Base-by-base conservation (phyloP, 2,113 vertebrate genomes). In the Haemorhous mexicanus region DNA sequence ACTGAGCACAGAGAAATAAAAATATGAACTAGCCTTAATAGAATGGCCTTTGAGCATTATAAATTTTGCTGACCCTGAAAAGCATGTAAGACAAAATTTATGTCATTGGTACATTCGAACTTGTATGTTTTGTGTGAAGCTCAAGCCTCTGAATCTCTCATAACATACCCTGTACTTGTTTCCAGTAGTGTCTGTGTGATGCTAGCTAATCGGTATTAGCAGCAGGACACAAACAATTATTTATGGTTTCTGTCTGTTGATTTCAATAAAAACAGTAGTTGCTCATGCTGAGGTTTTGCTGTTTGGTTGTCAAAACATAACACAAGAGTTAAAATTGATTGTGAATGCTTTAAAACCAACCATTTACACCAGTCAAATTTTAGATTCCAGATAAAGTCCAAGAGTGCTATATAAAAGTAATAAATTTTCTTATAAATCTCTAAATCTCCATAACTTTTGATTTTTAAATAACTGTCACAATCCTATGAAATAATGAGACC, bases 191-290 rank as follows among this genome's bases (percentile, higher is more conserved):
- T 95, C 79, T 85, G 80, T 82, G 70, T 62, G 69, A 87, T 90
- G 43, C 9, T 66, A 86, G 56, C 17, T 95, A 96, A 96, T 89
- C 95, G 72, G 28, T 84, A 91, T 82, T 94, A 90, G 86, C 83
- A 97, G 50, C 76, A 95, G 37, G 50, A 30, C 52, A 89, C 87
- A 66, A 94, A 93, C 43, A 95, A 95, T 97, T 96, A 97, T 90
- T 95, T 94, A 86, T 89, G 41, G 81, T 87, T 97, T 96, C 73
- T 96, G 46, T 84, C 92, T 96, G 56, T 81, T 96, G 63, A 93
- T 94, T 89, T 87, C 67, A 93, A 91, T 95, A 96, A 94, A 95
- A 97, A 72, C 64, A 88, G 70, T 47, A 87, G 32, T 62, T 94
- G 55, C 56, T 61, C 62, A 87, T 23, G 83, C 44, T 94, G 80